Percentiles rank a stretch among this genome's conserved stretches.
phyloP scores from a whole-genome alignment of 2,113 vertebrate genomes.

The Alouatta palliata region DNA sequence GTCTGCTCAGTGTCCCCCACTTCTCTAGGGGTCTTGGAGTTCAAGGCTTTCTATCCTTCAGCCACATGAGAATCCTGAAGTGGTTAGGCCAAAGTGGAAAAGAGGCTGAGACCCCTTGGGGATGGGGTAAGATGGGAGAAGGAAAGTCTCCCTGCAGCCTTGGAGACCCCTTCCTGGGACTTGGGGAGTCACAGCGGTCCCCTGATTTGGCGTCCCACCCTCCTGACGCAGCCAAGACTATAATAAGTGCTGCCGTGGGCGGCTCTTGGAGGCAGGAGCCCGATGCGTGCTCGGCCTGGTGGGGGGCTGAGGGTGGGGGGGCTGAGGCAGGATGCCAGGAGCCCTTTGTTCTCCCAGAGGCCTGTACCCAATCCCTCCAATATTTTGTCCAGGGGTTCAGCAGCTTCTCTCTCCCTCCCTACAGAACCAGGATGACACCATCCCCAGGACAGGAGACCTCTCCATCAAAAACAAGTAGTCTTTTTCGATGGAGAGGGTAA shows the following conservation, averaged over 20 bases:
- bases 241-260: slow-evolving; percentile 77
- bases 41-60: background rate
- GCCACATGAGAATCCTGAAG: background rate
- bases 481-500: background rate
- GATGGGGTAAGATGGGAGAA: background rate
- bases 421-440: background rate
- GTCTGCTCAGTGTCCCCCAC: background rate
- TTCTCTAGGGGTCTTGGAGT: slow-evolving; percentile 32
- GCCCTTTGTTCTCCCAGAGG: slow-evolving; percentile 48
- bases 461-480: background rate
- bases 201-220: slow-evolving; percentile 70
- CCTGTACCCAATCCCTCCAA: background rate
- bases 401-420: background rate
- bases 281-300: slow-evolving; percentile 9
- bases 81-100: background rate
- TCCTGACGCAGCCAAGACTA: slow-evolving; percentile 77
- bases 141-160: background rate
- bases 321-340: background rate
- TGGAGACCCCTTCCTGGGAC: slow-evolving; percentile 46
- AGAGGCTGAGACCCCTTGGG: background rate
- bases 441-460: background rate
- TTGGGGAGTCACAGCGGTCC: slow-evolving; percentile 51
- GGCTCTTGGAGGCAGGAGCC: slow-evolving; percentile 75
- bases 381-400: background rate
- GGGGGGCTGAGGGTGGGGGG: slow-evolving; percentile 41